Conservation (phyloP, 2,888 invertebrate genomes). For the Sinhomidia bicolor region DNA sequence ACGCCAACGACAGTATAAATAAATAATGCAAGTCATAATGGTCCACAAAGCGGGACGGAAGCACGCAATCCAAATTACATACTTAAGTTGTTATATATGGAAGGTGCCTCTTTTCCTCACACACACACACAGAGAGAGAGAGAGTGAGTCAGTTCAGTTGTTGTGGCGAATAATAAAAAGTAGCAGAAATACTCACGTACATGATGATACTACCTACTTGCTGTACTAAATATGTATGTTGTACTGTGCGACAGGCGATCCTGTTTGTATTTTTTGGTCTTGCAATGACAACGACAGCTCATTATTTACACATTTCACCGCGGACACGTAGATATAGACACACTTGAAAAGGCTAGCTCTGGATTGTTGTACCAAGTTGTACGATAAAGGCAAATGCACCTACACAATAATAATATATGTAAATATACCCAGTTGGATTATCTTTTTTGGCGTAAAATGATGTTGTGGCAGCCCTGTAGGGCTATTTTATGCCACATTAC, state of each 20-base stretch:
- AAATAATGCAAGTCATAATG: constrained; percentile 13
- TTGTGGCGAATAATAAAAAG: not conserved
- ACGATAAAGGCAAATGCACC: too few relatives aligned
- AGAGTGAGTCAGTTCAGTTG: too few relatives aligned
- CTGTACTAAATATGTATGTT: too few relatives aligned
- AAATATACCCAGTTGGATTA: constrained; percentile 48
- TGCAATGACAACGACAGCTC: constrained; percentile 57
- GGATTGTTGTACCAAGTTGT: not conserved
- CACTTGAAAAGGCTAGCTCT: too few relatives aligned
- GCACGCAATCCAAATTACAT: not conserved
- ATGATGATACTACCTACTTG: too few relatives aligned
- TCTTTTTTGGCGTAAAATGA: constrained; percentile 37
- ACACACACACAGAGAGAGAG: too few relatives aligned
- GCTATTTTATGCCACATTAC: constrained; percentile 59
- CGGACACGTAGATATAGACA: not conserved
- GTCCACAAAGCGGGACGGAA: not conserved
- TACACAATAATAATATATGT: too few relatives aligned
- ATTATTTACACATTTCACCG: constrained; percentile 71
- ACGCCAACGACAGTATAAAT: too few relatives aligned
- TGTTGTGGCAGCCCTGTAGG: constrained; percentile 32
- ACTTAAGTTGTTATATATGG: not conserved
- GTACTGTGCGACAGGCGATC: not conserved
- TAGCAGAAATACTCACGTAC: not conserved
- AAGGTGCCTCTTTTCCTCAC: not conserved
- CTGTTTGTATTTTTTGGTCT: constrained; percentile 34